Percentiles rank a stretch among this genome's conserved stretches.
Conservation (phyloP, 1,140 invertebrate genomes). For the Physella acuta region DNA sequence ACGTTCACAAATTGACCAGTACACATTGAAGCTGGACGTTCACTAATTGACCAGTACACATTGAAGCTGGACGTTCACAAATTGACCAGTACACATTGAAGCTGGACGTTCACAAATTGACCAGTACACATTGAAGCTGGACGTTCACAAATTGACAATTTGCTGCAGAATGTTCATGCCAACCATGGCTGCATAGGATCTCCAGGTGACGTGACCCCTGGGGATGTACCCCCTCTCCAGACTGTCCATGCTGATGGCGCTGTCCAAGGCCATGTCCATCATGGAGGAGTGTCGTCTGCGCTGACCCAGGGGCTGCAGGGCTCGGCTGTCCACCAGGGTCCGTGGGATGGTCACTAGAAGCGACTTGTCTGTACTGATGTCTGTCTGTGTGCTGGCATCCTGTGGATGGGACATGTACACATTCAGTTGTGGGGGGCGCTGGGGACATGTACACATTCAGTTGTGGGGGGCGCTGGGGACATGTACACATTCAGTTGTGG, state of each 20-base stretch:
- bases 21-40: no score
- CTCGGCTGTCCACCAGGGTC: slow-evolving; percentile 19
- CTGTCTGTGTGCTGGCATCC: slow-evolving; percentile 34
- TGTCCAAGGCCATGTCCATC: slow-evolving; percentile 26
- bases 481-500: no score
- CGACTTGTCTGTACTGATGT: slow-evolving; percentile 30
- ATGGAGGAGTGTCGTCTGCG: slow-evolving; percentile 24
- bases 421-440: no score
- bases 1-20: no score
- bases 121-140: background rate
- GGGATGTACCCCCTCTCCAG: slow-evolving; percentile 32
- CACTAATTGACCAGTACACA: no score
- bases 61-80: no score
- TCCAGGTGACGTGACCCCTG: slow-evolving; percentile 28
- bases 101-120: background rate
- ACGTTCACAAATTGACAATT: slow-evolving; percentile 27
- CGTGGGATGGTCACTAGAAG: slow-evolving; percentile 34
- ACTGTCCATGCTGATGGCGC: slow-evolving; percentile 36
- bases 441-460: no score
- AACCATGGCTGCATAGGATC: slow-evolving; percentile 36
- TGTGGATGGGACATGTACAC: no score
- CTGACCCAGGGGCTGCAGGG: background rate
- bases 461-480: no score
- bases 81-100: no score
- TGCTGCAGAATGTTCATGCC: slow-evolving; percentile 39